Conservation (phyloP, 2,888 invertebrate species). For the Rotaria magnacalcarata region DNA sequence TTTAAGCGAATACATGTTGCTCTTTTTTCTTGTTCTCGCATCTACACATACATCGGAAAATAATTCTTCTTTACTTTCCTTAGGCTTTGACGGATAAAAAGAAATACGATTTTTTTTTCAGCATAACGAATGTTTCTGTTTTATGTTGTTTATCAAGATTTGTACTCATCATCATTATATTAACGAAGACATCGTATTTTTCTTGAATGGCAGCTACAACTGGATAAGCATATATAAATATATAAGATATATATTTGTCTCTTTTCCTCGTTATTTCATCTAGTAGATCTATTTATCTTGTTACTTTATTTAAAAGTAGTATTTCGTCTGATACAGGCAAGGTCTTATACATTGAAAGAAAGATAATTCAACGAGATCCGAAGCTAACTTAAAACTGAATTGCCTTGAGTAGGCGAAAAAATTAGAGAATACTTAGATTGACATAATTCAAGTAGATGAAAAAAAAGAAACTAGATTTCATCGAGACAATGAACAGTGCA, state of each 20-base stretch:
- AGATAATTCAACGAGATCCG: neutral
- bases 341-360: neutral
- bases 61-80: neutral
- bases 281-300: neutral
- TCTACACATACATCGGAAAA: neutral
- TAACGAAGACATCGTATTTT: neutral
- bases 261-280: neutral
- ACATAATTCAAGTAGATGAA: neutral
- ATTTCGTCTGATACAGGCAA: neutral
- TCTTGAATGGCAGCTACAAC: neutral
- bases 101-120: neutral
- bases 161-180: neutral
- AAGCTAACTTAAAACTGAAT: no score
- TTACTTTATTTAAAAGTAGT: neutral
- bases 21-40: neutral
- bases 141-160: neutral
- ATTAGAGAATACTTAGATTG: no score
- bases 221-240: neutral
- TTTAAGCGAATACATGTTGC: slow-evolving; percentile 26
- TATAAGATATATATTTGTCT: neutral
- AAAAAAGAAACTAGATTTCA: neutral
- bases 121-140: neutral
- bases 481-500: neutral
- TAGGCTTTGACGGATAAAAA: neutral
- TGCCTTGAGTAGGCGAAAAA: no score